Conservation (phyloP, 2,888 invertebrate genomes). For the Oscheius sp. region DNA sequence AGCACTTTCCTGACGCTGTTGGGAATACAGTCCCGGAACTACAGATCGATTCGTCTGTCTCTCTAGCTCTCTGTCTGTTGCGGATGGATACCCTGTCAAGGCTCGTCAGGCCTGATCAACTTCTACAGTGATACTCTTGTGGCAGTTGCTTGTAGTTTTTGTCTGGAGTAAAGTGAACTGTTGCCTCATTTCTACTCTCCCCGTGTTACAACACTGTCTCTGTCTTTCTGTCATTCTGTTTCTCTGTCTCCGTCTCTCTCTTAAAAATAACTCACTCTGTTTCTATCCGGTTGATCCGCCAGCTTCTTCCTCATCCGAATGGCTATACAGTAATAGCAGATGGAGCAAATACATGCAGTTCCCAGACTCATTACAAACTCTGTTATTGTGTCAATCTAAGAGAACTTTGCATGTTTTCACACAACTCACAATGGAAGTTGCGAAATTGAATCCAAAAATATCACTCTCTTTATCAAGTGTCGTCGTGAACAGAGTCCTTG, state of each 20-base stretch:
- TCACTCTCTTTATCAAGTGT: background rate
- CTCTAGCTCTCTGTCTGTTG: too few species aligned
- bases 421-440: constrained; percentile 4
- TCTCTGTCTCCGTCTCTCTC: too few species aligned
- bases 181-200: too few species aligned
- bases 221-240: too few species aligned
- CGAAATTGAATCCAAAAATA: constrained; percentile 3
- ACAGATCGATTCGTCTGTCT: constrained; percentile 68
- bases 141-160: too few species aligned
- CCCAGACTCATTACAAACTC: constrained; percentile 1
- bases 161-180: too few species aligned
- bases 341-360: background rate
- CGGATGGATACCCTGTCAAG: too few species aligned
- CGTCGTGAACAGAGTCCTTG: background rate
- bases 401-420: background rate
- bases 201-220: too few species aligned
- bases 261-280: too few species aligned
- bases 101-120: too few species aligned
- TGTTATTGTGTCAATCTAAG: constrained; percentile 2
- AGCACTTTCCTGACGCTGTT: constrained; percentile 79
- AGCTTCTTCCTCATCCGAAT: background rate
- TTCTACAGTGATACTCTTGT: constrained; percentile 59
- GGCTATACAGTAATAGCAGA: background rate
- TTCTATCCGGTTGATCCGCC: too few species aligned
- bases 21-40: constrained; percentile 77